These are phyloP conservation scores for Cantharis rufa DNA, from an alignment of 2,888 invertebrate species.

Conservation along the genomic window DNA sequence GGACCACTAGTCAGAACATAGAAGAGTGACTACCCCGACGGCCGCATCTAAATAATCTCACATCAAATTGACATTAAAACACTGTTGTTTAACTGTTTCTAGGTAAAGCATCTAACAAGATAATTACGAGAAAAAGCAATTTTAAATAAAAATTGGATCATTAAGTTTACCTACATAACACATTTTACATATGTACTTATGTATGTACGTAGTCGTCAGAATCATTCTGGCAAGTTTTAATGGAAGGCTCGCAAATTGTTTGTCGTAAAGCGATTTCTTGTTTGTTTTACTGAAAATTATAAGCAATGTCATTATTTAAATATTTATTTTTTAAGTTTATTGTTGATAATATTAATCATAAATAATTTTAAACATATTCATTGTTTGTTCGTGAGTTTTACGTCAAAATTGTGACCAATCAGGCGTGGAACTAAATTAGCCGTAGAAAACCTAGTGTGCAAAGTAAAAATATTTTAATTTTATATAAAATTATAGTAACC, in stretches of 20 bases:
- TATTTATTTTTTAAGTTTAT: not conserved
- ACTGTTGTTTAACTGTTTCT: not conserved
- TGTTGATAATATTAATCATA: not conserved
- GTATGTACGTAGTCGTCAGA: not conserved
- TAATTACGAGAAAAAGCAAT: not conserved
- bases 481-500: not conserved
- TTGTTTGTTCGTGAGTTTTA: not conserved
- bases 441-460: not conserved
- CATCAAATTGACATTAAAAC: not conserved
- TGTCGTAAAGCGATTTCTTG: not conserved
- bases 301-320: not conserved
- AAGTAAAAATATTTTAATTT: no score
- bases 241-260: not conserved
- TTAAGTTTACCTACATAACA: not conserved
- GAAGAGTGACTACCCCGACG: not conserved
- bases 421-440: not conserved
- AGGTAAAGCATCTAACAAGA: not conserved
- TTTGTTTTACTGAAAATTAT: not conserved
- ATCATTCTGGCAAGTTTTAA: not conserved
- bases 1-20: not conserved
- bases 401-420: not conserved
- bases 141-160: not conserved
- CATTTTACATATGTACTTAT: not conserved
- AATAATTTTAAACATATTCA: not conserved
- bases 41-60: no score